Percentiles rank a stretch among this genome's conserved stretches.
Evolutionary conservation across 2,888 invertebrate species (phyloP).

Genomic region (Anoplius nigerrimus): DNA sequence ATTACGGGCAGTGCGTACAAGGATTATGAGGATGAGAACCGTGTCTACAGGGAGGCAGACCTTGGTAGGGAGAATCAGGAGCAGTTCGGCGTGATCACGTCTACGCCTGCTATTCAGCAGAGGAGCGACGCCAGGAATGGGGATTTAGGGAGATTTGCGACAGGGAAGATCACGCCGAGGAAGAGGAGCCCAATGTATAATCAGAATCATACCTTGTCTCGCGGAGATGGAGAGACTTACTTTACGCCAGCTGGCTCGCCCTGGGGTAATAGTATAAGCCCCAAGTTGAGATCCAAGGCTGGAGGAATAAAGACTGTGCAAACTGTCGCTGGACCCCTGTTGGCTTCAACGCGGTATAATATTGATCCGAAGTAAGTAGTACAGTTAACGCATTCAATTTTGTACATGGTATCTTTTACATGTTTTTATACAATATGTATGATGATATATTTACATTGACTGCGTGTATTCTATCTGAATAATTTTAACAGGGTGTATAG

Average conservation of each 20-base stretch:
- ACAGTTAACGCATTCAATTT: too few relatives aligned
- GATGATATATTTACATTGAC: not conserved
- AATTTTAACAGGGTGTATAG: conserved; percentile 41
- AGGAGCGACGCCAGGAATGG: conserved; percentile 53
- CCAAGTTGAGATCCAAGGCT: conserved; percentile 62
- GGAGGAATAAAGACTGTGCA: conserved; percentile 65
- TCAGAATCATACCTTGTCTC: conserved; percentile 42
- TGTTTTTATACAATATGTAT: conserved; percentile 8
- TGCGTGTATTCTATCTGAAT: not conserved
- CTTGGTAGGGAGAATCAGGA: not conserved
- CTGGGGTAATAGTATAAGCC: conserved; percentile 65
- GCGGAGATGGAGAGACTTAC: conserved; percentile 49
- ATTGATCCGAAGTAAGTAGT: conserved; percentile 74
- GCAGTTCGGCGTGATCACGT: conserved; percentile 47
- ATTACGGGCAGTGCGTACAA: conserved; percentile 39
- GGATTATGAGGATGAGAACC: not conserved
- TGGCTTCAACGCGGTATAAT: conserved; percentile 75
- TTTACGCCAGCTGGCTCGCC: conserved; percentile 60
- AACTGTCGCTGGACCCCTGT: conserved; percentile 73
- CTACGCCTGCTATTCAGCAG: conserved; percentile 56
- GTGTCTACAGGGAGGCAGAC: not conserved
- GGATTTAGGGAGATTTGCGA: conserved; percentile 32
- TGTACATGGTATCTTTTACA: too few relatives aligned
- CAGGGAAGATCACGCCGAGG: conserved; percentile 28
- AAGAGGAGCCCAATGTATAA: conserved; percentile 31